Base-by-base conservation (phyloP, 2,113 vertebrate species). In the Atrichornis clamosus region DNA sequence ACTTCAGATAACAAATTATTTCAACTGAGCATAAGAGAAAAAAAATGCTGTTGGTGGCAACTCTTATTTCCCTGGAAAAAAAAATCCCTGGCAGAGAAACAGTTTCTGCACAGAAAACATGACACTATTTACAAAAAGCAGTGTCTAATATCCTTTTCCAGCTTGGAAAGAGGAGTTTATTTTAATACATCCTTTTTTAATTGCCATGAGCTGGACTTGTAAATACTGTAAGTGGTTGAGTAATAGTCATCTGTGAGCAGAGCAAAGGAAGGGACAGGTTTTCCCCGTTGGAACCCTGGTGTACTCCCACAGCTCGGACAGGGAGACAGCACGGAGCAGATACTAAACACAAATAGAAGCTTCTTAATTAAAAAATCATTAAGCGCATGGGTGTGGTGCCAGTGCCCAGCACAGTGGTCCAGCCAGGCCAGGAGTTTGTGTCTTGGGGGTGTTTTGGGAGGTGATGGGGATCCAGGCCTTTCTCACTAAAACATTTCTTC, bases 191-290 rank as follows among this genome's bases (percentile, higher is more conserved):
- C 96, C 96, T 93, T 96, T 91, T 95, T 93, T 96, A 97, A 97
- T 97, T 98, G 96, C 97, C 64, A 21, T 86, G 97, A 97, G 96
- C 96, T 95, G 97, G 97, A 50, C 96, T 97, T 96, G 94, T 95
- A 97, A 97, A 97, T 97, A 86, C 39, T 91, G 39, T 72, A 89
- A 96, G 95, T 93, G 87, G 81, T 87, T 97, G 97, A 97, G 95
- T 97, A 97, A 97, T 67, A 68, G 65, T 79, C 91, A 80, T 96
- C 86, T 93, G 95, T 93, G 89, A 96, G 89, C 88, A 24, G 95
- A 94, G 93, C 96, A 84, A 64, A 81, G 58, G 96, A 93, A 87
- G 78, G 87, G 97, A 76, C 77, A 9, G 91, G 80, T 96, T 95
- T 97, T 95, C 88, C 95, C 88, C 77, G 91, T 15, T 32, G 73